phyloP scores from a whole-genome alignment of 2,113 vertebrate species.

The Lophius piscatorius region DNA sequence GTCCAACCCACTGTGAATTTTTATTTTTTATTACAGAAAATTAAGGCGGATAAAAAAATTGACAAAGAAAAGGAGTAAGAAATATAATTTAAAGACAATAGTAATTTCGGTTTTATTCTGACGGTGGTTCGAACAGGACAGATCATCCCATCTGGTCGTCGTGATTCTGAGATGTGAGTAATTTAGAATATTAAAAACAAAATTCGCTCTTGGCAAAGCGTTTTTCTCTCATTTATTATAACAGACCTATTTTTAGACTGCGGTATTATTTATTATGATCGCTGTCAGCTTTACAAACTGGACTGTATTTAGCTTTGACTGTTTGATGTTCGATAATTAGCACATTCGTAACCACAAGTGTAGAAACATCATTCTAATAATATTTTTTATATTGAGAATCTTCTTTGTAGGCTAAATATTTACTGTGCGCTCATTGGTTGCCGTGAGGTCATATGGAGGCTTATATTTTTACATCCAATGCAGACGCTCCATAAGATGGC shows the following conservation, averaged over 20 bases:
- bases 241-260: not conserved
- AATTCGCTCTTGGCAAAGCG: not conserved
- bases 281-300: not conserved
- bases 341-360: not conserved
- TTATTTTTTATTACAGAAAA: not conserved
- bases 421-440: slow-evolving; percentile 35
- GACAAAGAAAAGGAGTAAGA: not conserved
- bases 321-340: not conserved
- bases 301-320: not conserved
- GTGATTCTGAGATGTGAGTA: slow-evolving; percentile 66
- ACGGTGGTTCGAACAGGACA: slow-evolving; percentile 21
- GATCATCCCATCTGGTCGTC: slow-evolving; percentile 47
- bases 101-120: slow-evolving; percentile 12
- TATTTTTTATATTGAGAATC: slow-evolving; percentile 4
- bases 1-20: not conserved
- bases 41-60: not conserved
- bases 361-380: too few species aligned
- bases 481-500: slow-evolving; percentile 67
- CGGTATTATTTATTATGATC: not conserved
- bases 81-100: not conserved
- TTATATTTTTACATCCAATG: slow-evolving; percentile 44
- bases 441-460: slow-evolving; percentile 32
- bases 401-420: slow-evolving; percentile 15
- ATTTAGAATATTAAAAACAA: slow-evolving; percentile 8
- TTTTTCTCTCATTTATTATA: not conserved